phyloP scores from a whole-genome alignment of 1,140 invertebrate species.

The Tenebrio molitor region DNA sequence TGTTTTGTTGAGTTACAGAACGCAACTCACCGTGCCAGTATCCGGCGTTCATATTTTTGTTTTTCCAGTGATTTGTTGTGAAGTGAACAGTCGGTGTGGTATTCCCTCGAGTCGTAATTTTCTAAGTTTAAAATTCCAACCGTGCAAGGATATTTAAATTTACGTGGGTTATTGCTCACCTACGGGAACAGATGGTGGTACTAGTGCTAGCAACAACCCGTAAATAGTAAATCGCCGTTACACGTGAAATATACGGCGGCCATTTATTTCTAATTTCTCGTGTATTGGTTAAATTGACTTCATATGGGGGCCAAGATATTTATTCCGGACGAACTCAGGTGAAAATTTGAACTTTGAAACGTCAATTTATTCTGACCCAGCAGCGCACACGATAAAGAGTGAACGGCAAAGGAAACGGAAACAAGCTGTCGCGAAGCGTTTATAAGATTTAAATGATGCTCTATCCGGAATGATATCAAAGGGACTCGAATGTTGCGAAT shows the following conservation, averaged over 20 bases:
- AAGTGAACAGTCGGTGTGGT: not conserved
- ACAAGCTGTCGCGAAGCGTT: slow-evolving; percentile 26
- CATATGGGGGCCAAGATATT: not conserved
- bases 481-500: not conserved
- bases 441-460: slow-evolving; percentile 30
- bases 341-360: slow-evolving; percentile 16
- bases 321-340: slow-evolving; percentile 18
- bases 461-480: slow-evolving; percentile 30
- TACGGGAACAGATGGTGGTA: not conserved
- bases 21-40: too few relatives aligned
- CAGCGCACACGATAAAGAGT: slow-evolving; percentile 14
- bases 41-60: too few relatives aligned
- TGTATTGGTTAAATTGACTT: slow-evolving; percentile 10
- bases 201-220: not conserved
- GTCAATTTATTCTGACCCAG: slow-evolving; percentile 29
- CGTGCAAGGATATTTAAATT: slow-evolving; percentile 15
- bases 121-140: not conserved
- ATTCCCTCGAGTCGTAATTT: not conserved
- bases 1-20: too few relatives aligned
- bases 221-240: not conserved
- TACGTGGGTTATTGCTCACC: slow-evolving; percentile 16
- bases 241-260: slow-evolving; percentile 13
- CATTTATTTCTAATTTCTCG: slow-evolving; percentile 16
- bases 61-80: not conserved
- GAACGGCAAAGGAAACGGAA: slow-evolving; percentile 26